A percentile compares a stretch with the other conserved stretches of the same genome.
Evolutionary conservation across 2,888 invertebrate genomes (phyloP).

Genomic region (Dermolepida albohirtum): DNA sequence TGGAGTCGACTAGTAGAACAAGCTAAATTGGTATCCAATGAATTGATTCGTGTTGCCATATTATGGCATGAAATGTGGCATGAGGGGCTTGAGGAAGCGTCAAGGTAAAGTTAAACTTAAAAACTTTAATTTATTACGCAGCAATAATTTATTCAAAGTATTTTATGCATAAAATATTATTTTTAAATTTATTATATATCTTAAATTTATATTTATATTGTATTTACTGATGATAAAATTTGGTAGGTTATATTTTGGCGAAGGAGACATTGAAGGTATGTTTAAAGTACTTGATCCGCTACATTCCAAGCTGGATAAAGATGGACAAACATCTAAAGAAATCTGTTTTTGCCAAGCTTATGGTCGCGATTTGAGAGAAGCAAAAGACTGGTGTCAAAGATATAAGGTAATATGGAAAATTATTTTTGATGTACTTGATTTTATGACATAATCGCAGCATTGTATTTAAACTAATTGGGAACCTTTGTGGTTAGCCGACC

Average conservation of each 20-base stretch:
- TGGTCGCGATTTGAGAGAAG: conserved; percentile 92
- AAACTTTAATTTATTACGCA: no score
- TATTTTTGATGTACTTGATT: no score
- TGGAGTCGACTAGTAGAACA: conserved; percentile 93
- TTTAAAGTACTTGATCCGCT: conserved; percentile 94
- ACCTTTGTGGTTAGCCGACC: no score
- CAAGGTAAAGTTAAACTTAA: conserved; percentile 64
- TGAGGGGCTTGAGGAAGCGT: conserved; percentile 96
- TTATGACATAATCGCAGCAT: no score
- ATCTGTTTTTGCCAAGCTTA: conserved; percentile 97
- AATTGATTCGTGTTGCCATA: conserved; percentile 96
- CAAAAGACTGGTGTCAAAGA: conserved; percentile 94
- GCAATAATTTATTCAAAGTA: no score
- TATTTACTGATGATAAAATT: neutral
- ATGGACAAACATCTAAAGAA: conserved; percentile 96
- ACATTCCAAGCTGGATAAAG: conserved; percentile 93
- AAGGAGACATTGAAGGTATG: conserved; percentile 96
- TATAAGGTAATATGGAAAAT: conserved; percentile 71
- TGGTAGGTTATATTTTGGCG: conserved; percentile 90
- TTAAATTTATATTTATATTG: neutral
- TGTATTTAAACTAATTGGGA: no score
- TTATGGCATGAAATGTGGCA: conserved; percentile 99
- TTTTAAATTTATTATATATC: no score
- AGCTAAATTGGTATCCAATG: conserved; percentile 96
- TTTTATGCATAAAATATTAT: no score